Evolutionary conservation across 2,113 vertebrate species (phyloP).

Genomic region (Zosterops japonicus): DNA sequence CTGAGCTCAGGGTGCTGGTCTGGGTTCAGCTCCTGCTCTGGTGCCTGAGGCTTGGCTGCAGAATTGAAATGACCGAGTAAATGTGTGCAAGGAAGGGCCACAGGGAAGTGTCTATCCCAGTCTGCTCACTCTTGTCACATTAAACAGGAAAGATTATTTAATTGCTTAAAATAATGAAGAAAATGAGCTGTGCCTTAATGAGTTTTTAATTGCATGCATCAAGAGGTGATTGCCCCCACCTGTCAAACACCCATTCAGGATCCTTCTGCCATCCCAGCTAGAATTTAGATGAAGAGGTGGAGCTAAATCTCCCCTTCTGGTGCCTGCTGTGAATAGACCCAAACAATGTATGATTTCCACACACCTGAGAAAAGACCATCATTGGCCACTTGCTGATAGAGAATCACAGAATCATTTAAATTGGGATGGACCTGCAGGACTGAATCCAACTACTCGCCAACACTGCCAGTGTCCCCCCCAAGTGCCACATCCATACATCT

Average conservation of each 20-base stretch:
- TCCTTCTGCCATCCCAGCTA: background rate
- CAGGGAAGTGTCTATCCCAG: background rate
- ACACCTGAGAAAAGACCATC: background rate
- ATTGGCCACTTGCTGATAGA: background rate
- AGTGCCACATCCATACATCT: background rate
- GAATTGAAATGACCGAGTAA: background rate
- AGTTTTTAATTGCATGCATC: slow-evolving; percentile 34
- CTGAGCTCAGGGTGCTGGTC: background rate
- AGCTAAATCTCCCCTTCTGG: background rate
- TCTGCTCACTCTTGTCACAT: background rate
- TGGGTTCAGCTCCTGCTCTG: background rate
- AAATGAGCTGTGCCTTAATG: slow-evolving; percentile 24
- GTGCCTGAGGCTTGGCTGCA: background rate
- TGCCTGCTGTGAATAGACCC: background rate
- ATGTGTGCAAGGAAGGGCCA: background rate
- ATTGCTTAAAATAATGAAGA: slow-evolving; percentile 37
- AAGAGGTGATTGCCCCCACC: background rate
- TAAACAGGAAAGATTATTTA: slow-evolving; percentile 9
- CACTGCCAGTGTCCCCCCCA: background rate
- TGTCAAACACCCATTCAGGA: background rate
- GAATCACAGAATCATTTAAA: background rate
- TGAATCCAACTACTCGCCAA: background rate
- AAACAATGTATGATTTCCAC: background rate
- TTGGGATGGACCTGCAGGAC: background rate
- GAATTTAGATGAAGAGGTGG: background rate